phyloP scores from a whole-genome alignment of 2,888 invertebrate genomes.

The Lasioglossum malachurum region DNA sequence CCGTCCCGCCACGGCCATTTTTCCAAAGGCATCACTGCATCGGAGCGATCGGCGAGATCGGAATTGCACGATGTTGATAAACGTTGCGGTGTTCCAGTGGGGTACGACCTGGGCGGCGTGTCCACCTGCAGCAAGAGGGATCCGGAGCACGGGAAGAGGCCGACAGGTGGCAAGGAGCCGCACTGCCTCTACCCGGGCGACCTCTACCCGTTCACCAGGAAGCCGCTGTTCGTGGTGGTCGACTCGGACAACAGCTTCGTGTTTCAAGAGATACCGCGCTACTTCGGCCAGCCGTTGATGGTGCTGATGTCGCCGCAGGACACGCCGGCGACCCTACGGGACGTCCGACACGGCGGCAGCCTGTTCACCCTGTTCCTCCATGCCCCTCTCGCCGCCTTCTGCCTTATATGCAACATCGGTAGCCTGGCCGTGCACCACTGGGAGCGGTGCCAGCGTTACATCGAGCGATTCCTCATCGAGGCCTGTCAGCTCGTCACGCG shows the following conservation, averaged over 20 bases:
- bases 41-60: conserved; percentile 46
- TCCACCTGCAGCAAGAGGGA: conserved; percentile 95
- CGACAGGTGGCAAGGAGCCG: conserved; percentile 88
- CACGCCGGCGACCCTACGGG: conserved; percentile 92
- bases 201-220: conserved; percentile 95
- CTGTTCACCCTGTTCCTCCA: conserved; percentile 98
- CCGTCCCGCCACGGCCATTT: not conserved
- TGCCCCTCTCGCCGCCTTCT: conserved; percentile 96
- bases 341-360: conserved; percentile 94
- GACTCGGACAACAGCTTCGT: conserved; percentile 98
- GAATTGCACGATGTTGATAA: conserved; percentile 76
- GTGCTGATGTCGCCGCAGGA: conserved; percentile 97
- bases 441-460: conserved; percentile 95
- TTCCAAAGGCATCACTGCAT: conserved; percentile 19
- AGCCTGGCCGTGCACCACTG: conserved; percentile 94
- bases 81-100: conserved; percentile 86
- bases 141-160: conserved; percentile 85
- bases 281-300: conserved; percentile 97
- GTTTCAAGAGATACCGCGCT: conserved; percentile 95
- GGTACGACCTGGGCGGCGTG: conserved; percentile 96
- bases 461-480: conserved; percentile 96
- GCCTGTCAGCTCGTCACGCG: conserved; percentile 93
- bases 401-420: conserved; percentile 95
- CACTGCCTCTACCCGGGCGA: conserved; percentile 97
- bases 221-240: conserved; percentile 96